Conservation (phyloP, 1,140 invertebrate genomes). For the Anoplolepis gracilipes region DNA sequence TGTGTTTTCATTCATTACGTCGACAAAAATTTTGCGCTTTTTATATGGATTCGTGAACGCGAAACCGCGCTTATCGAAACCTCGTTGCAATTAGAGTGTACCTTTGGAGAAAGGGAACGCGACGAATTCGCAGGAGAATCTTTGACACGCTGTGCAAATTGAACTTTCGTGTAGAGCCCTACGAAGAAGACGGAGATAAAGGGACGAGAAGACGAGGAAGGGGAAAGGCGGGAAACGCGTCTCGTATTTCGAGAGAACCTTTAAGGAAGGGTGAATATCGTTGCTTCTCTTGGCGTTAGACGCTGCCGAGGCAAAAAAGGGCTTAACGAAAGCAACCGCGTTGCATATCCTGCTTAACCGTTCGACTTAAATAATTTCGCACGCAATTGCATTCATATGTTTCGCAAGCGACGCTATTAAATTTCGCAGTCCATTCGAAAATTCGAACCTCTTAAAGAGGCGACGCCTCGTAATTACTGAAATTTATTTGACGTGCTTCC, state of each 20-base stretch:
- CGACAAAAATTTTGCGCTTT: background rate
- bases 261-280: conserved; percentile 67
- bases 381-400: conserved; percentile 66
- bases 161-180: conserved; percentile 81
- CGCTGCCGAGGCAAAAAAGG: conserved; percentile 59
- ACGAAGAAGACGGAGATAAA: conserved; percentile 61
- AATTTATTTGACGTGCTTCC: conserved; percentile 15
- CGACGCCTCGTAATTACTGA: background rate
- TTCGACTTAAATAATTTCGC: conserved; percentile 73
- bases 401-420: background rate
- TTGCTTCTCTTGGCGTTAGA: conserved; percentile 36
- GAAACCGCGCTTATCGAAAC: conserved; percentile 63
- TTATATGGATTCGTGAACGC: conserved; percentile 4
- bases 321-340: conserved; percentile 68
- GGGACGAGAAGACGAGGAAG: conserved; percentile 55
- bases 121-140: conserved; percentile 61
- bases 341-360: conserved; percentile 74
- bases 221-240: conserved; percentile 7
- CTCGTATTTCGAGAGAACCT: conserved; percentile 53
- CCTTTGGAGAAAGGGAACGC: conserved; percentile 36
- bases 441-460: background rate
- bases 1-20: background rate
- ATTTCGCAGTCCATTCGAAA: background rate
- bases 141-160: conserved; percentile 82
- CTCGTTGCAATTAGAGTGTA: conserved; percentile 68